These are phyloP conservation scores for Octopus sinensis DNA, from an alignment of 1,140 invertebrate species.

Conservation along the genomic window DNA sequence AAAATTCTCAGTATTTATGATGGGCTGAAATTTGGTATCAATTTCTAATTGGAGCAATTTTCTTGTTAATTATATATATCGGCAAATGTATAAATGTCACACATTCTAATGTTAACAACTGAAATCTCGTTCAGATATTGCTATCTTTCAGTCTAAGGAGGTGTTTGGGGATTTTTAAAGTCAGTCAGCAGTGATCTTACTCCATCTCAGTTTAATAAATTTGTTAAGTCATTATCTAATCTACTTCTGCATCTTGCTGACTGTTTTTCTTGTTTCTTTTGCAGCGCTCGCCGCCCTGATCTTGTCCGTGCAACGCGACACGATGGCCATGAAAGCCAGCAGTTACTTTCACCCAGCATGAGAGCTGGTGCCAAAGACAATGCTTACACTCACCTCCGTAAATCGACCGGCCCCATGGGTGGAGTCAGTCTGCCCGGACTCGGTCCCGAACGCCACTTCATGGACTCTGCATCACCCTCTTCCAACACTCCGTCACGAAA, in stretches of 20 bases:
- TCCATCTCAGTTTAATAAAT: no score
- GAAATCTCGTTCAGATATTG: no score
- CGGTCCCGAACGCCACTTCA: neutral
- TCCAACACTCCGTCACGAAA: conserved; percentile 12
- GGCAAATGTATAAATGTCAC: no score
- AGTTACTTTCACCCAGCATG: conserved; percentile 11
- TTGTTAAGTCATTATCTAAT: no score
- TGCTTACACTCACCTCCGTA: neutral
- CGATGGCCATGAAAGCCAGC: conserved; percentile 14
- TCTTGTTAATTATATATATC: no score
- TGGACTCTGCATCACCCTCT: conserved; percentile 2
- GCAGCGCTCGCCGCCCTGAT: conserved; percentile 1
- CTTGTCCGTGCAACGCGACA: neutral
- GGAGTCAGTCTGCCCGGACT: conserved; percentile 8
- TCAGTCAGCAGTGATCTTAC: no score
- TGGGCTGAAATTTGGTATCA: no score
- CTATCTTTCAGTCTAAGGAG: no score
- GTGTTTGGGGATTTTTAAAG: no score
- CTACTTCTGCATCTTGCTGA: neutral
- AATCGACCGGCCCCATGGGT: neutral
- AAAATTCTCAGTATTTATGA: no score
- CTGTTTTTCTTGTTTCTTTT: neutral
- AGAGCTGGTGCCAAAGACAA: neutral
- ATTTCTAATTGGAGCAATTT: no score
- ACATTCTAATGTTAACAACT: no score